phyloP scores from a whole-genome alignment of 2,797 vertebrate species.

The Fratercula arctica region DNA sequence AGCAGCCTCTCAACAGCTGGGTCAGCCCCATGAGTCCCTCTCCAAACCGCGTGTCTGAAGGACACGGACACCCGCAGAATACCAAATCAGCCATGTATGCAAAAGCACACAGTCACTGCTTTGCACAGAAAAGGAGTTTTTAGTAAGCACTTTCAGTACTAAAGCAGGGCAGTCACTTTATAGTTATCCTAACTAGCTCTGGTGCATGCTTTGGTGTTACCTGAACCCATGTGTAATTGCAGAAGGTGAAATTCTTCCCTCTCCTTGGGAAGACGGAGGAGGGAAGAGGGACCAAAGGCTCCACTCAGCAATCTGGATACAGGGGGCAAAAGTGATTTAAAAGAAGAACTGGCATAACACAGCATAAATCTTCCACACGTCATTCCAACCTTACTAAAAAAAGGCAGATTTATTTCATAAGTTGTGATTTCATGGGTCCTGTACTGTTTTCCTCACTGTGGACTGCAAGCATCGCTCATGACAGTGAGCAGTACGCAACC shows the following conservation, averaged over 20 bases:
- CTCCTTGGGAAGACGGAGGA: background rate
- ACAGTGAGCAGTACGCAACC: fast-evolving
- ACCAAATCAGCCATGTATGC: background rate
- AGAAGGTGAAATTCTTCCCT: background rate
- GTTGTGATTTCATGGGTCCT: background rate
- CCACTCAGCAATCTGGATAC: background rate
- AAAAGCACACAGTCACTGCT: background rate
- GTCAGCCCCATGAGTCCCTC: background rate
- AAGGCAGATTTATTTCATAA: background rate
- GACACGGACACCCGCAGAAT: background rate
- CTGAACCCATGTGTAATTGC: background rate
- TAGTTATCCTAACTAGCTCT: background rate
- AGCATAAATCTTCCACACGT: background rate
- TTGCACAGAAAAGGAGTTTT: background rate
- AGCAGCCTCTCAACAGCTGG: background rate
- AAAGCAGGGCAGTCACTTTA: background rate
- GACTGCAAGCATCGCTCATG: background rate
- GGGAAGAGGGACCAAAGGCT: background rate
- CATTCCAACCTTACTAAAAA: background rate
- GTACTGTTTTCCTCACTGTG: background rate
- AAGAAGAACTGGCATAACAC: background rate
- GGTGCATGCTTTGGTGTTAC: background rate
- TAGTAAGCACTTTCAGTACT: background rate
- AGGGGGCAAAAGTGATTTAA: background rate
- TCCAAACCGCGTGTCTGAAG: background rate